Conservation (phyloP, 2,797 vertebrate species). For the Sorex maritimensis region DNA sequence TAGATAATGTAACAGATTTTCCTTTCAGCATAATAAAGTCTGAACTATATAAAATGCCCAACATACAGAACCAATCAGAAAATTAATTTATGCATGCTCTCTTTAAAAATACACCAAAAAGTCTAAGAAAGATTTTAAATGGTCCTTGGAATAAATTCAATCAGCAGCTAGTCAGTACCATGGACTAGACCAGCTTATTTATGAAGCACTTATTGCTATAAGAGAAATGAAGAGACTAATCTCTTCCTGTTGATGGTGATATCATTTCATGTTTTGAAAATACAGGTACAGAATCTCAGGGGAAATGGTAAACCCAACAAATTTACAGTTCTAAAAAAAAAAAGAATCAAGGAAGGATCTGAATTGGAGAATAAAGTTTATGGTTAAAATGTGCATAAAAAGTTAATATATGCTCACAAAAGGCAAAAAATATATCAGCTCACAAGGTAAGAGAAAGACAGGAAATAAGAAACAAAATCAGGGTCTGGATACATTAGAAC, state of each 20-base stretch:
- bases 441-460: neutral
- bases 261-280: neutral
- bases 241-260: constrained; percentile 46
- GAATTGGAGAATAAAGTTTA: neutral
- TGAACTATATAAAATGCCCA: constrained; percentile 17
- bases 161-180: neutral
- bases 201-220: constrained; percentile 39
- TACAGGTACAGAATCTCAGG: constrained; percentile 9
- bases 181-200: constrained; percentile 20
- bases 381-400: neutral
- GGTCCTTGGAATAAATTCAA: neutral
- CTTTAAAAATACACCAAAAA: constrained; percentile 56
- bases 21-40: constrained; percentile 31
- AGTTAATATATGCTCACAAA: neutral
- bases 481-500: too few species aligned
- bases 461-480: neutral
- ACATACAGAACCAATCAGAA: constrained; percentile 49
- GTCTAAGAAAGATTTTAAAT: neutral
- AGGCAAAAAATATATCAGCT: neutral
- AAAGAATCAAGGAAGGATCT: constrained; percentile 6
- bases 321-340: neutral
- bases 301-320: neutral
- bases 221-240: constrained; percentile 29
- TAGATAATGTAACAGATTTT: neutral
- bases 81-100: constrained; percentile 23